Conservation (phyloP, 2,113 vertebrate genomes). For the Mixornis gularis region DNA sequence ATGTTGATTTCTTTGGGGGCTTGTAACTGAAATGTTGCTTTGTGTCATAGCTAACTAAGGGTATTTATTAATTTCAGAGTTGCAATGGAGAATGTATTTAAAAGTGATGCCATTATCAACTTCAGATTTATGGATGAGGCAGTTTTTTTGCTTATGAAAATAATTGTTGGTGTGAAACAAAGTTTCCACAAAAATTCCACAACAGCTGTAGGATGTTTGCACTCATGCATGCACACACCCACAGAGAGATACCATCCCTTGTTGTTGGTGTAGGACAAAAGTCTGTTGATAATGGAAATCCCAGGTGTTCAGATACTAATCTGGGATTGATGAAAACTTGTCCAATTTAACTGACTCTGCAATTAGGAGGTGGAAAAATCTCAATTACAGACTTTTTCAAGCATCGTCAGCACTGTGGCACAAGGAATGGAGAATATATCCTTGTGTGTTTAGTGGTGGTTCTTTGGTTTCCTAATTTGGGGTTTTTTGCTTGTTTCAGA, state of each 20-base stretch:
- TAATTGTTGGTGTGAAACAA: neutral
- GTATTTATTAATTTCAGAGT: neutral
- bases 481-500: neutral
- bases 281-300: neutral
- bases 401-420: neutral
- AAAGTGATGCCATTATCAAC: rapidly evolving
- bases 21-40: neutral
- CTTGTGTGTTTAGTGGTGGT: neutral
- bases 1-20: neutral
- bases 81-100: neutral
- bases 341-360: neutral
- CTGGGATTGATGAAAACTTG: neutral
- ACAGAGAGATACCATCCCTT: neutral
- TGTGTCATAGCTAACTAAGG: neutral
- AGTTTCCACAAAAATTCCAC: neutral
- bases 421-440: neutral
- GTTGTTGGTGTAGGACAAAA: neutral
- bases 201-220: neutral
- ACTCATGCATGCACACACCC: neutral
- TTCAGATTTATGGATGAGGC: neutral
- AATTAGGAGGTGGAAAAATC: neutral
- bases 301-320: neutral
- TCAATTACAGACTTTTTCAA: neutral
- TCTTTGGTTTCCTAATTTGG: neutral
- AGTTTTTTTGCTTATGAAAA: neutral